Evolutionary conservation across 2,113 vertebrate species (phyloP).

Genomic region (Nyctibius bracteatus): DNA sequence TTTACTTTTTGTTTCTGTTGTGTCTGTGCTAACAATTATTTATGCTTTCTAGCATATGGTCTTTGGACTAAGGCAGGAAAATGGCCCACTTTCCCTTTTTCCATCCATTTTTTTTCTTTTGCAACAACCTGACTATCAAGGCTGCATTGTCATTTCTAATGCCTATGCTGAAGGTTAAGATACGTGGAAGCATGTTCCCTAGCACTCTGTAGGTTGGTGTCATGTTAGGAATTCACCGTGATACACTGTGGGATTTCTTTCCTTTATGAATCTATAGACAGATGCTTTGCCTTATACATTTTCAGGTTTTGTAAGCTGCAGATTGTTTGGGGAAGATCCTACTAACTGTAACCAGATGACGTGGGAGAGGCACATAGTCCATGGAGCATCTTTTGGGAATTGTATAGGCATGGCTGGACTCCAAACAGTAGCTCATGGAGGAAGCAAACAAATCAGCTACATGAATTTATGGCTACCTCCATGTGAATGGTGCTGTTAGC

Average conservation of each 20-base stretch:
- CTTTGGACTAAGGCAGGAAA: background rate
- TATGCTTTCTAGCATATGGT: background rate
- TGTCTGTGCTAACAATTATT: background rate
- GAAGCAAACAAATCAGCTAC: background rate
- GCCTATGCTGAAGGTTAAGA: background rate
- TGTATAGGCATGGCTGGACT: background rate
- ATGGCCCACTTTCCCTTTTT: background rate
- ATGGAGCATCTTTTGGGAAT: background rate
- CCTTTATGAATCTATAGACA: background rate
- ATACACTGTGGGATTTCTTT: background rate
- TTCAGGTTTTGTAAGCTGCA: background rate
- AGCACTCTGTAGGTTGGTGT: background rate
- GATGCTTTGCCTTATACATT: background rate
- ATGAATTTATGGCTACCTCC: background rate
- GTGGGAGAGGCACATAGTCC: background rate
- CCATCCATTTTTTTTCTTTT: background rate
- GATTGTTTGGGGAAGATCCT: background rate
- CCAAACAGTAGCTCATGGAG: background rate
- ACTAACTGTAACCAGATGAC: background rate
- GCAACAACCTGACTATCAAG: background rate
- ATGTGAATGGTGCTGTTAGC: background rate
- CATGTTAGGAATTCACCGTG: background rate
- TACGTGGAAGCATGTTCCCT: background rate
- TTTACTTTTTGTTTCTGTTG: background rate
- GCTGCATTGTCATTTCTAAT: background rate